phyloP scores from a whole-genome alignment of 2,113 vertebrate genomes.

The Toxotes chatareus region DNA sequence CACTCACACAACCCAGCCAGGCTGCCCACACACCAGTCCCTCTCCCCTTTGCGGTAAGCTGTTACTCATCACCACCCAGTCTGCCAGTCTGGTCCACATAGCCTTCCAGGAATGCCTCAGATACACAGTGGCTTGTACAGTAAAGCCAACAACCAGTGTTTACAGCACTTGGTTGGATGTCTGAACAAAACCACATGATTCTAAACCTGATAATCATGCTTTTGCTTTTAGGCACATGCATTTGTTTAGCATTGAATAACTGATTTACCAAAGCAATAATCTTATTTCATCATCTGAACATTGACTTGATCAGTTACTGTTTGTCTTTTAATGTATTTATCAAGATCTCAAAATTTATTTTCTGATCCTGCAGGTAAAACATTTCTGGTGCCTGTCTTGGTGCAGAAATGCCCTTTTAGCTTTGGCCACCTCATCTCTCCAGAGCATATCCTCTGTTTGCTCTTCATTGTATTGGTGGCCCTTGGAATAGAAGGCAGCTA shows the following conservation, averaged over 20 bases:
- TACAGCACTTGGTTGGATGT: slow-evolving; percentile 21
- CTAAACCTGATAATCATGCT: background rate
- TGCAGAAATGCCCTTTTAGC: background rate
- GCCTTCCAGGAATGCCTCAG: slow-evolving; percentile 74
- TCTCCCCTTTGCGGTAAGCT: slow-evolving; percentile 64
- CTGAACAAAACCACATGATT: background rate
- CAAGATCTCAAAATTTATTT: background rate
- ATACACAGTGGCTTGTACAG: slow-evolving; percentile 56
- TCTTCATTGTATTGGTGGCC: slow-evolving; percentile 6
- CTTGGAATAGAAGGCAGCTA: slow-evolving; percentile 5
- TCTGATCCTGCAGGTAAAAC: background rate
- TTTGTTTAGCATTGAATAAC: background rate
- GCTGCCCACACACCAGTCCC: slow-evolving; percentile 37
- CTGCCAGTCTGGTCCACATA: slow-evolving; percentile 78
- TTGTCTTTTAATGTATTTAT: background rate
- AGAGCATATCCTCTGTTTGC: slow-evolving; percentile 47
- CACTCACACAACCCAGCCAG: slow-evolving; percentile 26
- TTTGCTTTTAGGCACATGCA: background rate
- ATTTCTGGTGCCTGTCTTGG: background rate
- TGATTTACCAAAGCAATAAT: background rate
- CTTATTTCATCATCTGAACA: background rate
- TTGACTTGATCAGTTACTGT: background rate
- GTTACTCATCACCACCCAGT: slow-evolving; percentile 74
- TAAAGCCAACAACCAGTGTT: slow-evolving; percentile 39
- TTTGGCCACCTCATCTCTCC: slow-evolving; percentile 7